phyloP scores from a whole-genome alignment of 2,888 invertebrate species.

The Buathra laborator region DNA sequence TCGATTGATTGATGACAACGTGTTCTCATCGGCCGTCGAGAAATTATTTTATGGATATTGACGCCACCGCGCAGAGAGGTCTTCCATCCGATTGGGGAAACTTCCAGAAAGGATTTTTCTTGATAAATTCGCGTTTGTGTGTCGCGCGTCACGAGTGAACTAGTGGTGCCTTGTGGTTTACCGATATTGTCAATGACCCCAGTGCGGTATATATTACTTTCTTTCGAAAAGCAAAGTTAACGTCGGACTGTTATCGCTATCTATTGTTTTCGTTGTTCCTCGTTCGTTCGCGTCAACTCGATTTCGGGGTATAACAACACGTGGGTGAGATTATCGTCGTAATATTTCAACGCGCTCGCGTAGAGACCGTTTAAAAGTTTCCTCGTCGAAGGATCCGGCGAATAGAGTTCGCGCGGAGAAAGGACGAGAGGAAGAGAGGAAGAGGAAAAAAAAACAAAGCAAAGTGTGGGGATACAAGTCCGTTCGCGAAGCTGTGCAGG shows the following conservation, averaged over 20 bases:
- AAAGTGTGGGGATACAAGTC: background rate
- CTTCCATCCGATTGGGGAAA: conserved; percentile 13
- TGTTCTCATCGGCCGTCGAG: background rate
- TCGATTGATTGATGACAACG: background rate
- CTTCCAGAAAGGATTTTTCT: conserved; percentile 17
- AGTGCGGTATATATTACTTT: background rate
- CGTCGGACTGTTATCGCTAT: background rate
- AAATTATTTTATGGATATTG: background rate
- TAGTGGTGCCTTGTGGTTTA: conserved; percentile 36
- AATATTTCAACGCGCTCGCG: background rate
- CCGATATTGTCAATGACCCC: conserved; percentile 17
- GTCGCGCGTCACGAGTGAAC: conserved; percentile 30
- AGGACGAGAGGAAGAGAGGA: background rate
- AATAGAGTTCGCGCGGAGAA: background rate
- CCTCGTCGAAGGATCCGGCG: background rate
- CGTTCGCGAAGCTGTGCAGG: conserved; percentile 23
- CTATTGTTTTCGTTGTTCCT: no score
- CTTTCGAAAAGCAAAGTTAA: conserved; percentile 3
- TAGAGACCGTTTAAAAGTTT: background rate
- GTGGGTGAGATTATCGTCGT: conserved; percentile 1
- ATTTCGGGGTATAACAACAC: background rate
- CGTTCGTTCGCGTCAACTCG: background rate
- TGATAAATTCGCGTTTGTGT: background rate
- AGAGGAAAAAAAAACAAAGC: background rate
- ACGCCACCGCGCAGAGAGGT: conserved; percentile 10